Evolutionary conservation across 2,113 vertebrate species (phyloP), one percentile per base, ranked within the genome.

Genomic region (Rhadina sibilatrix): DNA sequence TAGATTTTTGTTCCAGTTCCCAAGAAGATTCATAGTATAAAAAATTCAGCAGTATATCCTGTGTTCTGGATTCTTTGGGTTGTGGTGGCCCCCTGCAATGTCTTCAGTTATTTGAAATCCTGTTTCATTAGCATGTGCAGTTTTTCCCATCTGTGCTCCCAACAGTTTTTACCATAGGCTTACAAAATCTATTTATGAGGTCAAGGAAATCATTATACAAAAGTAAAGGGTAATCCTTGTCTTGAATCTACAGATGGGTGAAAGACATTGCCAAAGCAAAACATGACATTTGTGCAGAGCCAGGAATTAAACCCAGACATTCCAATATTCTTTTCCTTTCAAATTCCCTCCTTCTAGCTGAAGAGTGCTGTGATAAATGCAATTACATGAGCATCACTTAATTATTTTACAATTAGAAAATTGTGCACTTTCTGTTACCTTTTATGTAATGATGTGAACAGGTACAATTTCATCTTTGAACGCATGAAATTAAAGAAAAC

Each of bases 1-100:
- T 94, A 63, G 40, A 5, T n/a, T 89, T 85, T 92, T 89, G 74
- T 93, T 85, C 23, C 68, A 78, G 8, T 86, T 97, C 95, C 71
- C 47, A 56, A 68, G 65, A 88, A 93, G 68, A 72, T 69, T 90
- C 71, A 71, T 40, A 85, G 46, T 30, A 93, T 80, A 15, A 18
- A 64, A 76, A 64, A 84, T 18, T 78, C 70, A 65, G 47, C 65
- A 84, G 22, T 83, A 71, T 74, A 27, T 9, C 52, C 38, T 25
- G 2, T 85, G 31, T 94, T 78, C 40, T 71, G 47, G 18, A 54
- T 81, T 81, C 46, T 79, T 82, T 74, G 37, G 28, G 24, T 60
- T 71, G 12, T 74, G 80, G 61, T 40, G 59, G 37, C 14, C 37
- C 31, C 33, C 42, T 76, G 44, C 37, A 91, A 63, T 54, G 65